Evolutionary conservation across 1,140 invertebrate genomes (phyloP).

Genomic region (Sminthurides bifidus): DNA sequence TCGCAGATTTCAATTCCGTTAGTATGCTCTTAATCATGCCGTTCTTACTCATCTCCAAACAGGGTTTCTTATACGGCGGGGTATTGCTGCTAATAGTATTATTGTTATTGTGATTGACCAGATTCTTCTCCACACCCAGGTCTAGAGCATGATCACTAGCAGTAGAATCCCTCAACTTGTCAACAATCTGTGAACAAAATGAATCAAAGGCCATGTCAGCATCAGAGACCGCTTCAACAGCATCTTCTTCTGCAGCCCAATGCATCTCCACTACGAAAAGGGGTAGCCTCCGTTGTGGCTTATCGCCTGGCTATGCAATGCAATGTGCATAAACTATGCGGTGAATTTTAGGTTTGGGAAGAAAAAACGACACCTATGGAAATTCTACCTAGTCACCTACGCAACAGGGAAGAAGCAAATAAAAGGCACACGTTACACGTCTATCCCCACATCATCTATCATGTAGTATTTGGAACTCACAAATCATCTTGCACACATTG

Average conservation of each 20-base stretch:
- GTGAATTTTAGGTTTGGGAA: too few relatives aligned
- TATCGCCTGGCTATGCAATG: too few relatives aligned
- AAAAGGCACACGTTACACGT: too few relatives aligned
- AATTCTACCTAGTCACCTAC: too few relatives aligned
- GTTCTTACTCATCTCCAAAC: conserved; percentile 18
- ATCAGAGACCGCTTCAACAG: neutral
- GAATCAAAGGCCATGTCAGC: neutral
- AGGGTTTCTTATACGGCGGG: conserved; percentile 25
- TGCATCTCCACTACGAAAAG: neutral
- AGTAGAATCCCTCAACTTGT: conserved; percentile 9
- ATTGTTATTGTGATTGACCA: conserved; percentile 3
- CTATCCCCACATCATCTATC: too few relatives aligned
- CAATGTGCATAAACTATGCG: too few relatives aligned
- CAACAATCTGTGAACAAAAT: conserved; percentile 16
- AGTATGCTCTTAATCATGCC: conserved; percentile 27
- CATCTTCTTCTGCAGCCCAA: neutral
- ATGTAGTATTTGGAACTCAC: too few relatives aligned
- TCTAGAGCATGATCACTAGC: neutral
- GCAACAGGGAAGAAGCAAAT: too few relatives aligned
- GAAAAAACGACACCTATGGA: too few relatives aligned
- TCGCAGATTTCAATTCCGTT: conserved; percentile 27
- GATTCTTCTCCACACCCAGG: conserved; percentile 5
- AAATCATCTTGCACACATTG: too few relatives aligned
- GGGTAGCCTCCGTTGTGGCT: too few relatives aligned
- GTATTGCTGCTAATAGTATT: conserved; percentile 24